Base-by-base conservation (phyloP, 2,113 vertebrate species). In the Hydropotes inermis region DNA sequence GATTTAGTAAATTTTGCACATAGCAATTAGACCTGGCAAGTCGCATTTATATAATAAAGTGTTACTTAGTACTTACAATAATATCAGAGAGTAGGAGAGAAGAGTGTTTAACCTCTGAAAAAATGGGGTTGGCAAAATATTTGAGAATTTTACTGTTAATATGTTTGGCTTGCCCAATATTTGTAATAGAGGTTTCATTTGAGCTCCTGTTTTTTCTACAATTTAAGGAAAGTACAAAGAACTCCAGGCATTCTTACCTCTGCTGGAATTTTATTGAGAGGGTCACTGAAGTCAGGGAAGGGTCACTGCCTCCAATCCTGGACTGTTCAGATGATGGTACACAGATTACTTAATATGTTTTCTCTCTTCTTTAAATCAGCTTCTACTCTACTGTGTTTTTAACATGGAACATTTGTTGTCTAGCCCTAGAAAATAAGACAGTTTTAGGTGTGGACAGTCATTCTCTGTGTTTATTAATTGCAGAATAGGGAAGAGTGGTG, bases 81-180 rank as follows among this genome's bases (percentile, higher is more conserved):
- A 98, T 96, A 98, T 97, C 87, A 82, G 89, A 95, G 70, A 36
- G 57, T 85, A 93, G 36, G 84, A 85, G 89, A 98, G 93, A 95
- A 64, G 89, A 98, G 97, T 94, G 92, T 97, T 97, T 97, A 97
- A 98, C 95, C 97, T 95, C 84, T 96, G 52, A 93, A 90, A 89
- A 95, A 92, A 84, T 21, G 83, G 81, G 93, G 95, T 97, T 94
- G 92, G 91, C 94, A 98, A 98, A 98, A 98, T 98, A 97, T 98
- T 98, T 97, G 87, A 93, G 74, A 97, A 98, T 97, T 97, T 98
- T 98, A 98, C 97, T 97, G 97, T 98, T 98, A 98, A 98, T 98
- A 95, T 97, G 89, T 97, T 98, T 98, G 97, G 98, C 98, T 93
- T 95, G 64, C 54, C 92, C 55, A 91, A 57, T 98, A 97, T 98